These are phyloP conservation scores for Onthophagus taurus DNA, from an alignment of 1,140 invertebrate genomes.

Conservation along the genomic window DNA sequence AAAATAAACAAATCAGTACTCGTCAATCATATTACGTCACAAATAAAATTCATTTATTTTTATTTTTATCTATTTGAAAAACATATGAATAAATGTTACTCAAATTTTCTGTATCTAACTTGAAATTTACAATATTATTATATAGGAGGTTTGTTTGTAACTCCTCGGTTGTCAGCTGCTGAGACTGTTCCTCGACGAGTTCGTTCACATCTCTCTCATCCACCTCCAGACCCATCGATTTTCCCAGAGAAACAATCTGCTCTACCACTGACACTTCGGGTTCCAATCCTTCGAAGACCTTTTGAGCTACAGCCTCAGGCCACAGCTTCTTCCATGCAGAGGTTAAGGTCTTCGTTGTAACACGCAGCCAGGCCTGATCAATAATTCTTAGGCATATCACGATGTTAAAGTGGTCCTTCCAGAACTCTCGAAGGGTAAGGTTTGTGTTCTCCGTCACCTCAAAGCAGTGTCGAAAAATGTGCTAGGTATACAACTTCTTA, in stretches of 20 bases:
- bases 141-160: too few species aligned
- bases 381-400: slow-evolving; percentile 29
- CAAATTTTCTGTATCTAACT: too few species aligned
- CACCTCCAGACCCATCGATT: slow-evolving; percentile 25
- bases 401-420: slow-evolving; percentile 21
- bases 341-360: slow-evolving; percentile 21
- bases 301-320: slow-evolving; percentile 21
- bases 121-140: too few species aligned
- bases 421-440: slow-evolving; percentile 21
- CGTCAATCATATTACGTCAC: too few species aligned
- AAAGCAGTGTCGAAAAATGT: slow-evolving; percentile 50
- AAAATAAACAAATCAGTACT: too few species aligned
- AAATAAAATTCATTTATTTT: too few species aligned
- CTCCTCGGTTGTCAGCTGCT: slow-evolving; percentile 26
- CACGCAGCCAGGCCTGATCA: slow-evolving; percentile 23
- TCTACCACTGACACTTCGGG: slow-evolving; percentile 22
- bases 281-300: slow-evolving; percentile 22
- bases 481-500: slow-evolving; percentile 23
- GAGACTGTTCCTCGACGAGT: slow-evolving; percentile 24
- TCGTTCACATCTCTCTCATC: slow-evolving; percentile 26
- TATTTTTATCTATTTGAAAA: too few species aligned
- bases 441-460: slow-evolving; percentile 21
- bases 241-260: slow-evolving; percentile 31
- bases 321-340: slow-evolving; percentile 31
- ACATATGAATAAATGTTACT: too few species aligned